Evolutionary conservation across 2,113 vertebrate genomes (phyloP).

Genomic region (Barnardius zonarius): DNA sequence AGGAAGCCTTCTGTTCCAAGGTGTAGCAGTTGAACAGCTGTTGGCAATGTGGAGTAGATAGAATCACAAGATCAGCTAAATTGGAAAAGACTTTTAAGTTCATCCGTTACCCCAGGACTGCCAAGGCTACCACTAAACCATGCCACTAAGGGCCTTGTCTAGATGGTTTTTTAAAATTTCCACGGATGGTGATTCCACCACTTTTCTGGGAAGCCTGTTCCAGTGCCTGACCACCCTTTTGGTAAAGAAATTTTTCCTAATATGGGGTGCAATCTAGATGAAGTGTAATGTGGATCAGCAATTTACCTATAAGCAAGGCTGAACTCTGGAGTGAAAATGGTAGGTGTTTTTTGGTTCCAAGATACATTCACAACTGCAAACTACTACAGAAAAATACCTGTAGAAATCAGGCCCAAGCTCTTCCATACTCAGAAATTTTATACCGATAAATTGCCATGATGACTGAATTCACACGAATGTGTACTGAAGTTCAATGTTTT

Average conservation of each 20-base stretch:
- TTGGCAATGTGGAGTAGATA: background rate
- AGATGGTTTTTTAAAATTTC: background rate
- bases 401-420: background rate
- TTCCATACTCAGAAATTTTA: background rate
- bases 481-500: background rate
- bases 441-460: background rate
- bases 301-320: background rate
- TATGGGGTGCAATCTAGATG: background rate
- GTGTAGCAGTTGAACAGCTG: background rate
- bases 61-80: background rate
- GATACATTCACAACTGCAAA: background rate
- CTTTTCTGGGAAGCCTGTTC: background rate
- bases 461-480: background rate
- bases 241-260: background rate
- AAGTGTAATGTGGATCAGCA: rapidly evolving
- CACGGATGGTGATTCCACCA: background rate
- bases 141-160: background rate
- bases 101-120: background rate
- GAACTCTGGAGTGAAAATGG: background rate
- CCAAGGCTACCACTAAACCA: background rate
- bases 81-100: background rate
- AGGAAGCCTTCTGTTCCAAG: background rate
- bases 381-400: background rate
- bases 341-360: background rate
- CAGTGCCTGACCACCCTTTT: background rate